Evolutionary conservation across 2,888 invertebrate species (phyloP).

Genomic region (Drosophila setosimentum): DNA sequence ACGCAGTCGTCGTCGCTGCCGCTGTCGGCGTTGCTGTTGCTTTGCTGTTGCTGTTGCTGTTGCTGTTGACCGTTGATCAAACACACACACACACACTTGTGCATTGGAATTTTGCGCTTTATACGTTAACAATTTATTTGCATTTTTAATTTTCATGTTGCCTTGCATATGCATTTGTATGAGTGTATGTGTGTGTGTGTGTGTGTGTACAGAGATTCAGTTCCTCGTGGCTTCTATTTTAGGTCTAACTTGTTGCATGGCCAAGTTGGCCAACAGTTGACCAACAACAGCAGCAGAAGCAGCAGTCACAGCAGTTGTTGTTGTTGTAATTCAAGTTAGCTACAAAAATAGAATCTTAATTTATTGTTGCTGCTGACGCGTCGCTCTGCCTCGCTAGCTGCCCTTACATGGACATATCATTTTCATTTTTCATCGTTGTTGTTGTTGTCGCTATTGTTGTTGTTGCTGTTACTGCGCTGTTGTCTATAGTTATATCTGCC

Average conservation of each 20-base stretch:
- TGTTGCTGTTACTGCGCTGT: slow-evolving; percentile 10
- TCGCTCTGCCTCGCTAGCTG: slow-evolving; percentile 31
- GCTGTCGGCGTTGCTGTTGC: slow-evolving; percentile 10
- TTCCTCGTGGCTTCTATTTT: slow-evolving; percentile 68
- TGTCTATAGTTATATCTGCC: slow-evolving; percentile 40
- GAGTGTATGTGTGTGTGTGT: slow-evolving; percentile 17
- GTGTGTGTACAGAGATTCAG: slow-evolving; percentile 16
- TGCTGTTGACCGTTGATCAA: slow-evolving; percentile 35
- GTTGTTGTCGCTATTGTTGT: slow-evolving; percentile 9
- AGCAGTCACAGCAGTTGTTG: slow-evolving; percentile 1
- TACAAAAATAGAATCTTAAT: slow-evolving; percentile 81
- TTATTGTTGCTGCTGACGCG: slow-evolving; percentile 69
- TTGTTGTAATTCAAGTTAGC: slow-evolving; percentile 74
- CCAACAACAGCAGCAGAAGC: slow-evolving; percentile 9
- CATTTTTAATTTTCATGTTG: slow-evolving; percentile 80
- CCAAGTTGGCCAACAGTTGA: slow-evolving; percentile 40
- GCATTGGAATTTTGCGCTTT: slow-evolving; percentile 74
- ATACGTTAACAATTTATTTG: slow-evolving; percentile 80
- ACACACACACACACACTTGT: slow-evolving; percentile 21
- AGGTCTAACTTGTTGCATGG: slow-evolving; percentile 76
- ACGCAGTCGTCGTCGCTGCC: slow-evolving; percentile 13
- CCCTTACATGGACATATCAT: slow-evolving; percentile 77
- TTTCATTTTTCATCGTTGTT: slow-evolving; percentile 68
- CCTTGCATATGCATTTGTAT: slow-evolving; percentile 16
- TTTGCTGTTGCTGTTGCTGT: slow-evolving; percentile 23